phyloP scores from a whole-genome alignment of 2,797 vertebrate species.

The Phoxinus dragarum region DNA sequence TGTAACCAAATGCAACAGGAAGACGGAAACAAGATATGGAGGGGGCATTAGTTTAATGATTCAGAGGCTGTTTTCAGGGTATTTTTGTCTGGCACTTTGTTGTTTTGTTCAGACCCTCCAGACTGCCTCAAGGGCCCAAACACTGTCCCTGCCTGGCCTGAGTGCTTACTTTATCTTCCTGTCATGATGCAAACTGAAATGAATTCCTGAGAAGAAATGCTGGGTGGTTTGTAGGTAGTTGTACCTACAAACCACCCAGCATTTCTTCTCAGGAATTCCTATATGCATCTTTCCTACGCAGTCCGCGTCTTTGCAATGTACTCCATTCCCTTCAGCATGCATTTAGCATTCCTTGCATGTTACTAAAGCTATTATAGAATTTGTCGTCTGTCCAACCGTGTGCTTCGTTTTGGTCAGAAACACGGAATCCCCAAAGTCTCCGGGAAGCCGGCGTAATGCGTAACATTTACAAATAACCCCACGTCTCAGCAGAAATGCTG shows the following conservation, averaged over 20 bases:
- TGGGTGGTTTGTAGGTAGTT: no score
- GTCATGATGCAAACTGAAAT: conserved; percentile 58
- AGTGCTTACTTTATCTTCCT: conserved; percentile 26
- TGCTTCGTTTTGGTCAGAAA: neutral
- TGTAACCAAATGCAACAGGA: neutral
- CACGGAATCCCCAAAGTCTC: conserved; percentile 19
- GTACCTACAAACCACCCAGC: neutral
- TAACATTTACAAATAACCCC: conserved; percentile 50
- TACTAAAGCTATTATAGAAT: neutral
- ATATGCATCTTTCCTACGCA: neutral
- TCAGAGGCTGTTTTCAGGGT: conserved; percentile 6
- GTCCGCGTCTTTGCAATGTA: neutral
- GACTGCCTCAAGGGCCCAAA: conserved; percentile 16
- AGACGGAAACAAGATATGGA: neutral
- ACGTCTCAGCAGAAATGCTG: conserved; percentile 9
- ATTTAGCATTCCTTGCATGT: conserved; percentile 11
- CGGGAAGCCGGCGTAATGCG: conserved; percentile 4
- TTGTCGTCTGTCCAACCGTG: neutral
- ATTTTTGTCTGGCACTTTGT: conserved; percentile 30
- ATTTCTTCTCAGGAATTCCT: neutral
- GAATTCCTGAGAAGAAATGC: no score
- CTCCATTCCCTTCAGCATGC: neutral
- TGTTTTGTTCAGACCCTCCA: conserved; percentile 35
- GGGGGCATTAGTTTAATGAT: neutral
- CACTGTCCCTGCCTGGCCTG: conserved; percentile 1